Evolutionary conservation across 2,888 invertebrate genomes (phyloP).

Genomic region (Perizoma flavofasciatum): DNA sequence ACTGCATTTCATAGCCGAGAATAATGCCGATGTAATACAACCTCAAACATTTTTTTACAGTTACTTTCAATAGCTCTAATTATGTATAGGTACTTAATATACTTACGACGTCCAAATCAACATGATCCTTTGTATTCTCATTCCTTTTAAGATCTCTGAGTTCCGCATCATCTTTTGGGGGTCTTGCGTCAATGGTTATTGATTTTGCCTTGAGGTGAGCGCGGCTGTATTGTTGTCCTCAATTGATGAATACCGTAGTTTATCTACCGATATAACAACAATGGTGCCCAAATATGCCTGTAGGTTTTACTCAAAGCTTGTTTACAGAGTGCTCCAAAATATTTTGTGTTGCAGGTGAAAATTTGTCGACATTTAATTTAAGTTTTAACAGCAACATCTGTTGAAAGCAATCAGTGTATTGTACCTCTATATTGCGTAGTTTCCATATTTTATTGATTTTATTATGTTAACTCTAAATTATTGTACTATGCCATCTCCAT

Average conservation of each 20-base stretch:
- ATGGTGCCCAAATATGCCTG: constrained; percentile 74
- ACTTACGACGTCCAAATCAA: not conserved
- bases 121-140: constrained; percentile 1
- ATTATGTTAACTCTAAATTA: no score
- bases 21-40: no score
- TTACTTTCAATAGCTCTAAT: no score
- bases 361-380: constrained; percentile 33
- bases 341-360: constrained; percentile 19
- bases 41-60: no score
- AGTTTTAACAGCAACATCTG: not conserved
- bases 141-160: constrained; percentile 1
- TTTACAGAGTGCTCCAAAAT: constrained; percentile 60
- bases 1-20: no score
- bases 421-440: no score
- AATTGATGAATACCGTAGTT: constrained; percentile 80
- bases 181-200: constrained; percentile 52
- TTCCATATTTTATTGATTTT: no score
- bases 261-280: constrained; percentile 82
- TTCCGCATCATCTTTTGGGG: constrained; percentile 33
- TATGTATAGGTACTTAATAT: not conserved
- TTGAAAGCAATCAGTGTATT: no score
- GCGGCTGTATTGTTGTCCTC: constrained; percentile 68
- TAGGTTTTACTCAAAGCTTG: constrained; percentile 69
- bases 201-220: constrained; percentile 68
- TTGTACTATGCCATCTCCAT: no score